Evolutionary conservation across 2,113 vertebrate species (phyloP), one percentile per base, ranked within the genome.

Genomic region (Haliaeetus leucogaster): DNA sequence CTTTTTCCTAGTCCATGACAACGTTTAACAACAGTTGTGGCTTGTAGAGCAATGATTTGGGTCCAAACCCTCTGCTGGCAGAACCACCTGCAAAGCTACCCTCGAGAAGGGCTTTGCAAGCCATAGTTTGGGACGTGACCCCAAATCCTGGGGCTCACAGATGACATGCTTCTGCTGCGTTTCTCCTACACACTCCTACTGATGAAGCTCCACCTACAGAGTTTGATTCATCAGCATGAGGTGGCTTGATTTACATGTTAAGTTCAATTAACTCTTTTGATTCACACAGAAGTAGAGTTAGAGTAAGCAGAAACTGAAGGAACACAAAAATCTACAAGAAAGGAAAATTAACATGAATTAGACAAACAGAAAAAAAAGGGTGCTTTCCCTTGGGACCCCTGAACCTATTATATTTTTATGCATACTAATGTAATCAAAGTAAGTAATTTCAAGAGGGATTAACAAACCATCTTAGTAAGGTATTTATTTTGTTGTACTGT

Each of bases 221-320:
- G 25, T 87, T 92, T 86, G 82, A 96, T 93, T 93, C 85, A 95
- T 62, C 61, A 18, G 48, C 71, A 79, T 78, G 90, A 96, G 58
- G 71, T 45, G 45, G 70, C 73, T 67, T 66, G 21, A 59, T 89
- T 92, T 90, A 72, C 77, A 66, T 32, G 34, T 32, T 45, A 58
- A 88, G 32, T 61, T 93, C 68, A 92, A 26, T n/a, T 80, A 81
- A 77, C 52, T 76, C 52, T 61, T 90, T 88, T 65, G 77, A 73
- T 74, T 70, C 73, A 82, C 65, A 62, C 16, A 71, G 65, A 58
- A 55, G 32, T 25, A 81, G 61, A 90, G 82, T 42, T 53, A 68
- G 21, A 71, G n/a, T 23, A 79, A 93, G 26, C 8, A 88, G 76
- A 90, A 92, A 71, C 14, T 13, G 32, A 73, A 58, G 47, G n/a